Evolutionary conservation across 2,888 invertebrate genomes (phyloP), one percentile per base, ranked within the genome.

Genomic region (Liopterus haemorrhoidalis): DNA sequence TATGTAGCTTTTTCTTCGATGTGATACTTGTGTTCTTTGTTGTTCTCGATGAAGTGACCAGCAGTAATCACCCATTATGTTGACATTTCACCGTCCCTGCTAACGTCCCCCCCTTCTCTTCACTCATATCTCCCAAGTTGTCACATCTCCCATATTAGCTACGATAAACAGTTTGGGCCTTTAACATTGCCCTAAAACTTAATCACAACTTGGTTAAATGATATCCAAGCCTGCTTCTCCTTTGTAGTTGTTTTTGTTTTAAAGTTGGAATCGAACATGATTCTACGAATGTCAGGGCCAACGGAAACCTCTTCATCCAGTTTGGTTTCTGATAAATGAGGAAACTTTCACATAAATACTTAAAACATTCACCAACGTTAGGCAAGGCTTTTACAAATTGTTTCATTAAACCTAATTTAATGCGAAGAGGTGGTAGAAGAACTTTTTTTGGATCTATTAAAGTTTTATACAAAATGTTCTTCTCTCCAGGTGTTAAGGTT

Each of bases 121-220:
- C 40, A 42, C 21, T 12, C 22, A 21, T 15, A 42, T 35, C 35
- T 15, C 33, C 33, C 19, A 42, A 42, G 24, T 42, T 42, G 14
- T 42, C 35, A 20, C 35, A 35, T 15, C 22, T 24, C 33, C 12
- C 37, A 36, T 36, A 21, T 21, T 36, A 21, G 37, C 37, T 21
- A 36, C 37, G 12, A 21, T 36, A 21, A 6, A 36, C 22, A 36
- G 37, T 36, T 21, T 16, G 16, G 12, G 8, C 14, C 16, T 35
- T 35, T 39, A 12, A 27, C n/a, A 21, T 42, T 35, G 16, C 28
- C 43, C 28, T 37, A 27, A 19, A 41, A 45, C 8, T 30, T 32
- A 35, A 27, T 33, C 18, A 28, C 28, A n/a, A 45, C 45, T 20
- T 37, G 27, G 21, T 43, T 24, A 43, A 43, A 41, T 41, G 33